Evolutionary conservation across 2,113 vertebrate species (phyloP), one percentile per base, ranked within the genome.

Genomic region (Podilymbus podiceps): DNA sequence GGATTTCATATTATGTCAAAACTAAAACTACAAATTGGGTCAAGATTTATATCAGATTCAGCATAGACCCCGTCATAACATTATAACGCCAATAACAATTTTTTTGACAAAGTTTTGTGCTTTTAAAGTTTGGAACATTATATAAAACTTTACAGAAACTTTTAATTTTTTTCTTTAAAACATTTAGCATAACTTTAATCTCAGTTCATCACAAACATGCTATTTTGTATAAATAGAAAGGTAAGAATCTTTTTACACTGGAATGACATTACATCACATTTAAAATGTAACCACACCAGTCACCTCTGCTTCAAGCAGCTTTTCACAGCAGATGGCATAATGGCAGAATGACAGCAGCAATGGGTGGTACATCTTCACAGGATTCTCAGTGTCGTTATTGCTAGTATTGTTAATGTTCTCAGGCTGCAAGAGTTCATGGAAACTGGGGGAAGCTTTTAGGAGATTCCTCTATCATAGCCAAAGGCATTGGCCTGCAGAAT

Each of bases 21-120:
- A 85, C 28, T 50, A 89, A 96, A 83, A 63, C n/a, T 94, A 72
- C 60, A 78, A 94, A 91, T 40, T 85, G 52, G 64, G 62, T 88
- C 87, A 77, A 94, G 77, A 89, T 95, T 93, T 94, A 85, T 62
- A 78, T 95, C 72, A 89, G 69, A 93, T 78, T 85, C 81, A 84
- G 62, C 58, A 87, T 62, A 93, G 80, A 93, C 31, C 64, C 69
- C 77, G 55, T 35, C 0, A 0, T 88, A 82, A 16, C 35, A 76
- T 75, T 85, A 17, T 79, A 82, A 81, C 22, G 78, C 44, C 19
- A 46, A 56, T 27, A 85, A 74, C 17, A 63, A 13, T 7, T 71
- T 85, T 60, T 79, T 47, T 59, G 8, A 25, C 19, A 49, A 73
- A 27, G 21, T 56, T 75, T 62, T 85, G 12, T 67, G 8, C 47